Conservation (phyloP, 2,797 vertebrate genomes). For the Phrynocephalus guinanensis region DNA sequence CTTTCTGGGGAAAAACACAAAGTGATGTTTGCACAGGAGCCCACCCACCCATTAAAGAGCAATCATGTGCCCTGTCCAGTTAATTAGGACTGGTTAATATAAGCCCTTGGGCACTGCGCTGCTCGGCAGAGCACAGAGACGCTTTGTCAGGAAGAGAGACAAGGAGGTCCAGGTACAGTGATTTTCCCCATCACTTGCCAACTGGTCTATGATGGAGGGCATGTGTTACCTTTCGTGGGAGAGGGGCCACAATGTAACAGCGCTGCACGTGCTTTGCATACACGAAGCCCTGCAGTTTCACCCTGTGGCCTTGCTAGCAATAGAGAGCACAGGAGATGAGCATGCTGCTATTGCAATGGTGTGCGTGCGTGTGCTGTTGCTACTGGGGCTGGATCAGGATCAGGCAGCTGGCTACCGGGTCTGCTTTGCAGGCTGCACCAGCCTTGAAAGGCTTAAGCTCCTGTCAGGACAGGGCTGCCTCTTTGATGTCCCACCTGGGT, state of each 20-base stretch:
- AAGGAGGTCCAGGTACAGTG: constrained; percentile 14
- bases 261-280: no score
- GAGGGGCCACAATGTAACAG: not conserved
- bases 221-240: no score
- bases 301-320: no score
- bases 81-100: constrained; percentile 63
- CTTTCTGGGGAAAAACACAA: not conserved
- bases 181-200: not conserved
- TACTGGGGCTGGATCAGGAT: no score
- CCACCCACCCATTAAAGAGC: constrained; percentile 55
- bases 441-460: not conserved
- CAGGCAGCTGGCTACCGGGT: no score
- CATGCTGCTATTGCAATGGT: no score
- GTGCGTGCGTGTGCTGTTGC: no score
- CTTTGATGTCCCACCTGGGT: no score
- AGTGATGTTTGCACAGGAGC: constrained; percentile 34
- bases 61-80: constrained; percentile 66
- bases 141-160: not conserved
- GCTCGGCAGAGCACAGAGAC: constrained; percentile 15
- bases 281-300: no score
- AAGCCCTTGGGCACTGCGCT: constrained; percentile 49
- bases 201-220: not conserved
- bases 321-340: no score
- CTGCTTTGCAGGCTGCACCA: not conserved
- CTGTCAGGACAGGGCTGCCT: no score